Evolutionary conservation across 2,888 invertebrate species (phyloP).

Genomic region (Philopedon plagiatum): DNA sequence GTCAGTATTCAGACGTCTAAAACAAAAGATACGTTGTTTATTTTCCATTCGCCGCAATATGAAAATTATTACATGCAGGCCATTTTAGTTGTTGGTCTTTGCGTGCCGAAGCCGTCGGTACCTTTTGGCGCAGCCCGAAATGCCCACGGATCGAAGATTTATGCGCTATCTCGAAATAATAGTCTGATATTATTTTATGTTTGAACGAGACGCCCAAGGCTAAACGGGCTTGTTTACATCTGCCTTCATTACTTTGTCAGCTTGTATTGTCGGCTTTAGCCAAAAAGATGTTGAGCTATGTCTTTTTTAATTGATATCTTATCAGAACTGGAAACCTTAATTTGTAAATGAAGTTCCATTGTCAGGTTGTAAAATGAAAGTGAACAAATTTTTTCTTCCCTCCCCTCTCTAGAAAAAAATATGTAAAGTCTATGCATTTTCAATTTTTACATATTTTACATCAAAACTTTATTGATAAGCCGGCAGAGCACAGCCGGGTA

Average conservation of each 20-base stretch:
- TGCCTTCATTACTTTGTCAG: conserved; percentile 58
- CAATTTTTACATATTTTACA: too few species aligned
- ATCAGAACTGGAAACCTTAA: too few species aligned
- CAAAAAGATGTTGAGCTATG: background rate
- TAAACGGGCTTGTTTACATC: conserved; percentile 59
- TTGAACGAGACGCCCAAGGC: conserved; percentile 56
- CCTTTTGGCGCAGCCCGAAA: conserved; percentile 50
- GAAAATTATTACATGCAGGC: conserved; percentile 44
- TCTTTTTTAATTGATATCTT: background rate
- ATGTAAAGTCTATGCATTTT: too few species aligned
- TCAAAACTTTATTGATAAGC: too few species aligned
- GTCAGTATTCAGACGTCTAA: background rate
- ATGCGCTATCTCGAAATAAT: conserved; percentile 61
- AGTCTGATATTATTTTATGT: conserved; percentile 62
- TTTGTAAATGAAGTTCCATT: too few species aligned
- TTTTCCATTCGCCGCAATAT: conserved; percentile 55
- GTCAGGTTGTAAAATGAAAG: too few species aligned
- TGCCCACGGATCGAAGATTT: conserved; percentile 57
- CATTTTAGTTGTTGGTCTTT: conserved; percentile 40
- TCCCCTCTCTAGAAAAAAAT: too few species aligned
- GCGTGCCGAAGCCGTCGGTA: conserved; percentile 51
- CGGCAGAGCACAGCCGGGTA: too few species aligned
- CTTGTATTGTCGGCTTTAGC: conserved; percentile 30
- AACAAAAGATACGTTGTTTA: conserved; percentile 9
- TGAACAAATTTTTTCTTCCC: too few species aligned